Conservation (phyloP, 1,140 invertebrate genomes). For the Drosophila auraria region DNA sequence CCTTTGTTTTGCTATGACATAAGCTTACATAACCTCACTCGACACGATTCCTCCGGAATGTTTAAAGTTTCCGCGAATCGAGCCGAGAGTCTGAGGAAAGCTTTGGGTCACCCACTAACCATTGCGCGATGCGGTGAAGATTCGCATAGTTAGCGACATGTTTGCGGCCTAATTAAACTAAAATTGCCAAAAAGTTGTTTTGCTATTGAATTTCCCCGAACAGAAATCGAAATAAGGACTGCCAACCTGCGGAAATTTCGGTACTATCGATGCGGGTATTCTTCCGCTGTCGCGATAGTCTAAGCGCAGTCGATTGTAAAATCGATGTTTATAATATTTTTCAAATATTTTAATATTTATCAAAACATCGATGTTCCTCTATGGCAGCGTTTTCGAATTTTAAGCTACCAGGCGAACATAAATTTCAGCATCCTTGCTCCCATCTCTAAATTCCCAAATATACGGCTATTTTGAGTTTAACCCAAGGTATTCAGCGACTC, state of each 20-base stretch:
- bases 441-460: too few relatives aligned
- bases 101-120: constrained; percentile 50
- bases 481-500: too few relatives aligned
- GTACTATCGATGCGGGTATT: not conserved
- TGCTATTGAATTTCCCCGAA: constrained; percentile 38
- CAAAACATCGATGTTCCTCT: too few relatives aligned
- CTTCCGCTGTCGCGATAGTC: not conserved
- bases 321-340: too few relatives aligned
- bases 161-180: constrained; percentile 49
- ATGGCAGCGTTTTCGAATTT: too few relatives aligned
- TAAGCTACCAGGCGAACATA: too few relatives aligned
- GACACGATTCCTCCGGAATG: constrained; percentile 12
- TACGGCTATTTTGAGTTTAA: too few relatives aligned
- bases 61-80: not conserved
- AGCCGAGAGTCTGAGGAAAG: not conserved
- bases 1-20: constrained; percentile 74
- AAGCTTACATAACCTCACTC: constrained; percentile 78
- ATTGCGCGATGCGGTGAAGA: constrained; percentile 72
- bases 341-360: too few relatives aligned
- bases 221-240: constrained; percentile 16
- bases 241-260: not conserved
- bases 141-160: constrained; percentile 76
- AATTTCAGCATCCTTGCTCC: too few relatives aligned
- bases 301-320: not conserved
- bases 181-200: constrained; percentile 34